Conservation (phyloP, 92 coral and sea anemone genomes). For the Zoanthus sociatus region DNA sequence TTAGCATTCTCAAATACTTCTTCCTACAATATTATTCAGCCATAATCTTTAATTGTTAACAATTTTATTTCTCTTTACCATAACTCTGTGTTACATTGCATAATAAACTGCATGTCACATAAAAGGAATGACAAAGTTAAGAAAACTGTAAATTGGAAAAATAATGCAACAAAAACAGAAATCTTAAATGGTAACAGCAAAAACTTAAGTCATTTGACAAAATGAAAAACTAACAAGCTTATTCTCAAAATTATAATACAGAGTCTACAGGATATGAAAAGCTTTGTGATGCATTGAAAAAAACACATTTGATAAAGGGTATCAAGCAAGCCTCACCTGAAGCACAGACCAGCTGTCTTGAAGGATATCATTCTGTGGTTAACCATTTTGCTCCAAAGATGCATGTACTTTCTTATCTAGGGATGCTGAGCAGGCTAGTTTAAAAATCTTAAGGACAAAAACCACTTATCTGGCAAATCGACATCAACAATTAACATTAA, state of each 20-base stretch:
- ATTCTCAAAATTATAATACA: constrained; percentile 31
- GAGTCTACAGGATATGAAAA: constrained; percentile 73
- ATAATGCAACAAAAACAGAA: not conserved
- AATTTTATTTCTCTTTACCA: not conserved
- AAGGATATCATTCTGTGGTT: constrained; percentile 73
- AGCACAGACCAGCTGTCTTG: constrained; percentile 77
- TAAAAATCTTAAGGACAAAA: not conserved
- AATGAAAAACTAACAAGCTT: constrained; percentile 1
- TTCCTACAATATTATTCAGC: not conserved
- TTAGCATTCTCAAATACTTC: not conserved
- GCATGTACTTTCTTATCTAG: constrained; percentile 67
- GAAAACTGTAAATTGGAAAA: constrained; percentile 1
- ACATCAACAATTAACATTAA: not conserved
- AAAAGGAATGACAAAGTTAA: not conserved
- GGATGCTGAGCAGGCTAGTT: constrained; percentile 74
- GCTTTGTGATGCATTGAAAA: constrained; percentile 56
- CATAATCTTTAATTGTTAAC: not conserved
- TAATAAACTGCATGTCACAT: not conserved
- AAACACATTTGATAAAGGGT: constrained; percentile 57
- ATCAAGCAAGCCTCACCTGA: constrained; percentile 73
- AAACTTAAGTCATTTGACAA: not conserved
- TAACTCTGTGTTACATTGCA: not conserved
- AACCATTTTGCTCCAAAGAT: constrained; percentile 86
- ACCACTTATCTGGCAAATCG: not conserved
- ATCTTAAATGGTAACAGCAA: not conserved